Conservation (phyloP, 1,140 invertebrate species). For the Eupristina koningsbergeri region DNA sequence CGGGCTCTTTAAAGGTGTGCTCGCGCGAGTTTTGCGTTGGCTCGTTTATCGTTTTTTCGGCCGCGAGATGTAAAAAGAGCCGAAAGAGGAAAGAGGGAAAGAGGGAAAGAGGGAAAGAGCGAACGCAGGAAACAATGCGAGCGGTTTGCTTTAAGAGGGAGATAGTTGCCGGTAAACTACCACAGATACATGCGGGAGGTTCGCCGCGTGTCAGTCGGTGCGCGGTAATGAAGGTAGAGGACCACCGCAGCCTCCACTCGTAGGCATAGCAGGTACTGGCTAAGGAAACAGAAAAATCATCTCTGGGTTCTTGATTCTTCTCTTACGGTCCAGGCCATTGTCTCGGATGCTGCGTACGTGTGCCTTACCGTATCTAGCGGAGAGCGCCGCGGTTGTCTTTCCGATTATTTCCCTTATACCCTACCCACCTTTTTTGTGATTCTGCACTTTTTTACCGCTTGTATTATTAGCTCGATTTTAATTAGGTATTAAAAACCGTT, state of each 20-base stretch:
- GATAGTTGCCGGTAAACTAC: not conserved
- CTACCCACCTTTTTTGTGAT: not conserved
- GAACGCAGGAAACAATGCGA: conserved; percentile 41
- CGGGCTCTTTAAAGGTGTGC: not conserved
- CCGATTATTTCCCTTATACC: conserved; percentile 8
- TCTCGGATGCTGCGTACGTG: not conserved
- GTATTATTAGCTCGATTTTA: not conserved
- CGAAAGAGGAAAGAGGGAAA: not conserved
- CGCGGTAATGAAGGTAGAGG: conserved; percentile 39
- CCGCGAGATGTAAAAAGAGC: not conserved
- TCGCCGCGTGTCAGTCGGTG: conserved; percentile 30
- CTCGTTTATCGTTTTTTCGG: not conserved
- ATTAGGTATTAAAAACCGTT: not conserved
- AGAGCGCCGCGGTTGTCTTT: not conserved
- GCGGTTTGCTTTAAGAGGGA: conserved; percentile 9
- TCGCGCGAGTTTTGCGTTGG: not conserved
- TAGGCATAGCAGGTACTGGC: too few species aligned
- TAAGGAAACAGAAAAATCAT: not conserved
- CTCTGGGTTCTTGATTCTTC: not conserved
- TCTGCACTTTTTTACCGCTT: not conserved
- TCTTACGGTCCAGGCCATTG: conserved; percentile 18
- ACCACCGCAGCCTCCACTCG: not conserved
- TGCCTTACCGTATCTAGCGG: conserved; percentile 23
- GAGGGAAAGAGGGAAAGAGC: not conserved
- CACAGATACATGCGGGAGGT: not conserved